These are phyloP conservation scores for Drosophila prosaltans DNA, from an alignment of 1,140 invertebrate genomes.

Conservation along the genomic window DNA sequence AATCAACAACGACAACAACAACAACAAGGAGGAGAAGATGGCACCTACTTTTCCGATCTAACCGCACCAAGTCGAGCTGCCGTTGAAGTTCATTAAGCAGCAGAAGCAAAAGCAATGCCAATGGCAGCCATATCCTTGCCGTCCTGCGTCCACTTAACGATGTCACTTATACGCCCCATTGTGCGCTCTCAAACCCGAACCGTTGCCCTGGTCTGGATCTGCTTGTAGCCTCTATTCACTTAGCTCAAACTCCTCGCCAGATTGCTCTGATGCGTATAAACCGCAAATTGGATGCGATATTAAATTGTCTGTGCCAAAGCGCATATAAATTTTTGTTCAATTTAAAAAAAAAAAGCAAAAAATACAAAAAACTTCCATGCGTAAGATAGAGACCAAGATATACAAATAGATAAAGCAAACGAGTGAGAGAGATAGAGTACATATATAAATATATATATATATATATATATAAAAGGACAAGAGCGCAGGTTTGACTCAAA, in stretches of 20 bases:
- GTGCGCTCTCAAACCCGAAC: slow-evolving; percentile 66
- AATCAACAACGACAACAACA: neutral
- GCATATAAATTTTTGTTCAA: slow-evolving; percentile 83
- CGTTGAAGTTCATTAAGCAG: slow-evolving; percentile 79
- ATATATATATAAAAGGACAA: neutral
- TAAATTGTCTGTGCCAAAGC: slow-evolving; percentile 83
- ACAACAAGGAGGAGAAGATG: neutral
- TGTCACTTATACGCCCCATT: slow-evolving; percentile 80
- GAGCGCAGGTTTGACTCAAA: slow-evolving; percentile 13
- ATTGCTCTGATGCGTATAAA: slow-evolving; percentile 80
- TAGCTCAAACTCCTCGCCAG: slow-evolving; percentile 1
- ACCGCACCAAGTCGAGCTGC: slow-evolving; percentile 16
- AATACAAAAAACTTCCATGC: slow-evolving; percentile 66
- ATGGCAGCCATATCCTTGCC: slow-evolving; percentile 27
- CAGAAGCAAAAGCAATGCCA: slow-evolving; percentile 19
- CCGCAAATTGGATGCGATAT: slow-evolving; percentile 83
- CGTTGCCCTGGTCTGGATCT: slow-evolving; percentile 21
- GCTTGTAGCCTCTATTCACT: slow-evolving; percentile 16
- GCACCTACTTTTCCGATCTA: slow-evolving; percentile 12
- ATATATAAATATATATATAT: neutral
- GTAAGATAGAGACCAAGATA: slow-evolving; percentile 34
- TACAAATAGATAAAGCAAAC: slow-evolving; percentile 18
- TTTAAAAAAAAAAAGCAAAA: slow-evolving; percentile 72
- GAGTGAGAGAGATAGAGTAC: slow-evolving; percentile 1
- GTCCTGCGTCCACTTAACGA: slow-evolving; percentile 73